Percentiles rank a stretch among this genome's conserved stretches.
Conservation (phyloP, 2,888 invertebrate species). For the Mactromeris polynyma region DNA sequence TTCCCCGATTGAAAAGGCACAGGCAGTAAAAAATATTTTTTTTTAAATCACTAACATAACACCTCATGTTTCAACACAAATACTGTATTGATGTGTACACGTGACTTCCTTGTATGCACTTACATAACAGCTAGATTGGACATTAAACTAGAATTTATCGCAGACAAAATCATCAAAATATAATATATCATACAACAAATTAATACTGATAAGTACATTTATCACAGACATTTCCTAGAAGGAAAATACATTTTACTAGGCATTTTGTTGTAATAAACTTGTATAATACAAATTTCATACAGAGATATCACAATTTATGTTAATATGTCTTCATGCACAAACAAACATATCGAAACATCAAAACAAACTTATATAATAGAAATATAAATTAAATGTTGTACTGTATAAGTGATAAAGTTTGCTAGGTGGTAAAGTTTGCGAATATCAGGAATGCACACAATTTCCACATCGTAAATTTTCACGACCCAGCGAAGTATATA, state of each 20-base stretch:
- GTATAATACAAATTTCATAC: background rate
- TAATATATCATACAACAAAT: background rate
- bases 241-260: background rate
- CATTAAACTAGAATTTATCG: background rate
- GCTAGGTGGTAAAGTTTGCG: no score
- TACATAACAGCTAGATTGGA: background rate
- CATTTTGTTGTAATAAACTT: background rate
- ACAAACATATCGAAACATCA: background rate
- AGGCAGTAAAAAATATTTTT: no score
- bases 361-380: background rate
- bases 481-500: no score
- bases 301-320: background rate
- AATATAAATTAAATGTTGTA: no score
- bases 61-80: no score
- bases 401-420: no score
- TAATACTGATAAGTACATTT: background rate
- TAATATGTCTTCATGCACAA: background rate
- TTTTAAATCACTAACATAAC: no score
- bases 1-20: no score
- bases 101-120: background rate
- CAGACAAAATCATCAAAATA: background rate
- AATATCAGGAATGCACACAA: no score
- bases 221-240: background rate
- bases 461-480: no score
- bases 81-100: no score